Evolutionary conservation across 2,113 vertebrate genomes (phyloP).

Genomic region (Corapipo altera): DNA sequence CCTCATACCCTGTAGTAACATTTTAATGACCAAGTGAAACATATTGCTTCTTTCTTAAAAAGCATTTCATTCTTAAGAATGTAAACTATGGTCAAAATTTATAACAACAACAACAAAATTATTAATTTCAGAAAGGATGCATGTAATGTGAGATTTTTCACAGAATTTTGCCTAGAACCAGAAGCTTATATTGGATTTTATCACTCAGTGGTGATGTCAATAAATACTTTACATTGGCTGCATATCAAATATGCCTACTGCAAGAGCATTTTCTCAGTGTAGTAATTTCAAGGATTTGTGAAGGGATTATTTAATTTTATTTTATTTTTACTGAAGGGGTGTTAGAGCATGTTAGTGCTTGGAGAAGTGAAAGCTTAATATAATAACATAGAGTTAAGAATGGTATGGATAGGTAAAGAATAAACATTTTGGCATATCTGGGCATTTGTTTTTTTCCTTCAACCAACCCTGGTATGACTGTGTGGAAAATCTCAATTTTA

Average conservation of each 20-base stretch:
- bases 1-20: neutral
- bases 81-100: neutral
- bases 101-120: neutral
- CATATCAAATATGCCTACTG: neutral
- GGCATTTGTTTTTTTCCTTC: neutral
- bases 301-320: neutral
- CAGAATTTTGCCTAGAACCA: neutral
- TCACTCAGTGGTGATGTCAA: neutral
- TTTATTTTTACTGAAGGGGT: neutral
- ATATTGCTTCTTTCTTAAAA: neutral
- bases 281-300: slow-evolving; percentile 52
- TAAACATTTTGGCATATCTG: neutral
- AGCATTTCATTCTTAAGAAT: neutral
- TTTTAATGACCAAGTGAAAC: neutral
- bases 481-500: neutral
- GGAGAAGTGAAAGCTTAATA: neutral
- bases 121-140: neutral
- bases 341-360: neutral
- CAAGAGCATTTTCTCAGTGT: neutral
- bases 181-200: neutral
- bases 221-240: slow-evolving; percentile 1
- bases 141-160: neutral
- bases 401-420: neutral
- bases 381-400: neutral
- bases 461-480: neutral